phyloP scores from a whole-genome alignment of 1,140 invertebrate species.

The Drusus annulatus region DNA sequence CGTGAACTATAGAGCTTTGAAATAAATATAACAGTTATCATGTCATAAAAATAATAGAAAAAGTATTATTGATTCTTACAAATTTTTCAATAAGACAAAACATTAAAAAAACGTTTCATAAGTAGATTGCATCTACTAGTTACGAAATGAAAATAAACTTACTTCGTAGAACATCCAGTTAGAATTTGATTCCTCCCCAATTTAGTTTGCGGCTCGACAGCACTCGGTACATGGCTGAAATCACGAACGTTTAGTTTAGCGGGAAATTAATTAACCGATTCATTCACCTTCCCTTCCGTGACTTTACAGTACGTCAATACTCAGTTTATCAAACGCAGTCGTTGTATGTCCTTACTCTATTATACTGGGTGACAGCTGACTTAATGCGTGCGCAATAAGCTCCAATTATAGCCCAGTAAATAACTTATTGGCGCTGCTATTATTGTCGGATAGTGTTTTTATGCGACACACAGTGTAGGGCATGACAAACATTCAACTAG shows the following conservation, averaged over 20 bases:
- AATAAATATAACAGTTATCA: too few species aligned
- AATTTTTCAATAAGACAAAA: too few species aligned
- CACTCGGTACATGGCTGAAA: background rate
- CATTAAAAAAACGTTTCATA: too few species aligned
- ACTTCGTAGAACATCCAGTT: too few species aligned
- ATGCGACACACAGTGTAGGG: background rate
- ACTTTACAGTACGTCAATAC: too few species aligned
- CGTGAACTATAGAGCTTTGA: too few species aligned
- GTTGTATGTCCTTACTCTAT: background rate
- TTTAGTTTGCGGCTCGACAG: too few species aligned
- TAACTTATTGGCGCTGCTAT: background rate
- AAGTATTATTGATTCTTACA: too few species aligned
- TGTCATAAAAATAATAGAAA: too few species aligned
- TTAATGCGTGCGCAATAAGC: background rate
- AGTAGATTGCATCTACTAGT: too few species aligned
- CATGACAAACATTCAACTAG: background rate
- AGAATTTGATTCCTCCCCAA: too few species aligned
- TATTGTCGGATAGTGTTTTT: background rate
- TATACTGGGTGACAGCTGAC: background rate
- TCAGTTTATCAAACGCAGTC: background rate
- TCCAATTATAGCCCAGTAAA: background rate
- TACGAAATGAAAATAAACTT: too few species aligned
- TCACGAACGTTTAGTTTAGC: background rate
- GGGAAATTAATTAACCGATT: conserved; percentile 2
- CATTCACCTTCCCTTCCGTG: background rate